Evolutionary conservation across 1,140 invertebrate genomes (phyloP).

Genomic region (Apocrypta bakeri): DNA sequence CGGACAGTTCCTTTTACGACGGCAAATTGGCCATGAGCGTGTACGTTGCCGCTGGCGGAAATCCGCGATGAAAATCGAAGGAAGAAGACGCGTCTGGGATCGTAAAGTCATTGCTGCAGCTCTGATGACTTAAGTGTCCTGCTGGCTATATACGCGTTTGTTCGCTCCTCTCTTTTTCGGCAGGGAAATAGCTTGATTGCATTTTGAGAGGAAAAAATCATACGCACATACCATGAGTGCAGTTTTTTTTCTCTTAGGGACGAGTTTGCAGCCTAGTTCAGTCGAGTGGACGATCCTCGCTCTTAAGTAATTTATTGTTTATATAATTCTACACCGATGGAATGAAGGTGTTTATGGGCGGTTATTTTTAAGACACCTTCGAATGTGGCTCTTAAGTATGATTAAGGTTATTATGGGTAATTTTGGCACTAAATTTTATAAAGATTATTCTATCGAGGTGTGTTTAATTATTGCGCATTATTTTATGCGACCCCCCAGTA

Average conservation of each 20-base stretch:
- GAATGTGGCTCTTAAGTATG: no score
- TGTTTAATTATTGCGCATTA: no score
- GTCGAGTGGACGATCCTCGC: not conserved
- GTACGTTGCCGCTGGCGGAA: not conserved
- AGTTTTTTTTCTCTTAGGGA: not conserved
- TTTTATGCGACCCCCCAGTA: no score
- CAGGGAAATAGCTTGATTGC: no score
- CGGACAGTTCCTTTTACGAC: conserved; percentile 41
- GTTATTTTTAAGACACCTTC: no score
- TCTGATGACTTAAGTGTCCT: not conserved
- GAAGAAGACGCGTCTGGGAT: not conserved
- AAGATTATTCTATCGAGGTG: no score
- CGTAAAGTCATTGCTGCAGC: conserved; percentile 17
- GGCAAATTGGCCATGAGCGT: not conserved
- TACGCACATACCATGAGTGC: not conserved
- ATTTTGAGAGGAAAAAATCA: not conserved
- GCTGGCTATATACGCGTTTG: not conserved
- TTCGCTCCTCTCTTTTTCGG: no score
- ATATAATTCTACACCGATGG: not conserved
- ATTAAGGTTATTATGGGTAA: no score
- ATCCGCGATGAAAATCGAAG: conserved; percentile 8
- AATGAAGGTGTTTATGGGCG: not conserved
- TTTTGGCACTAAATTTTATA: no score
- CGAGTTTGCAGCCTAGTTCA: not conserved
- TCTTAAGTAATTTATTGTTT: not conserved